Base-by-base conservation (phyloP, 2,113 vertebrate genomes). In the Campylorhamphus procurvoides region DNA sequence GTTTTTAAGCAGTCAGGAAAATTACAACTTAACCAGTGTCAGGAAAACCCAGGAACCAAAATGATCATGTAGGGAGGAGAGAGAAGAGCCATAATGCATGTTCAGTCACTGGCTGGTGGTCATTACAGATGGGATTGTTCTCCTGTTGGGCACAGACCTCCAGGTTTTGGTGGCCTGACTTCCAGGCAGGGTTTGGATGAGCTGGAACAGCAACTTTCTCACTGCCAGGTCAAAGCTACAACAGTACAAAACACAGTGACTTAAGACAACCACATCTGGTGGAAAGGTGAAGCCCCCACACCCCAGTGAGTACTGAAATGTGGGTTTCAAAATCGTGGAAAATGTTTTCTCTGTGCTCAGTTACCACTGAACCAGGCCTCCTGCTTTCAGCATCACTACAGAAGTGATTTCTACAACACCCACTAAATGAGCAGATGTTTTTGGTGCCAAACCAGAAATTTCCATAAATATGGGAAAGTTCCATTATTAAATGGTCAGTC, bases 261-360 rank as follows among this genome's bases (percentile, higher is more conserved):
- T 37, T 1, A 0, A 33, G 47, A 6, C 0, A 1, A 2, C 31
- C 1, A 4, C 0, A 0, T 12, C 0, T 31, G 3, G 6, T 31
- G 24, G 6, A 25, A 44, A 66, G 31, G 44, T n/a, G 14, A n/a
- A 56, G 86, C 28, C 16, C 16, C 37, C n/a, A 4, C 28, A 23
- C 12, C 53, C 47, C 44, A 33, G 15, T 42, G 72, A 60, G 35
- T 80, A 33, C 22, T 7, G 29, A 25, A 40, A 25, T 52, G n/a
- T 62, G 74, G 62, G 64, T 66, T 89, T 84, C 64, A 39, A 16
- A 74, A 27, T 40, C 5, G 33, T 31, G 58, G 67, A 37, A 74
- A 56, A 63, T 3, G 3, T 3, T 4, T 14, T 39, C 39, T 71
- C 44, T 90, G 25, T 52, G 69, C 55, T 78, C 50, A 23, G 2